Evolutionary conservation across 2,888 invertebrate genomes (phyloP), one percentile per base, ranked within the genome.

Genomic region (Phaedon cochleariae): DNA sequence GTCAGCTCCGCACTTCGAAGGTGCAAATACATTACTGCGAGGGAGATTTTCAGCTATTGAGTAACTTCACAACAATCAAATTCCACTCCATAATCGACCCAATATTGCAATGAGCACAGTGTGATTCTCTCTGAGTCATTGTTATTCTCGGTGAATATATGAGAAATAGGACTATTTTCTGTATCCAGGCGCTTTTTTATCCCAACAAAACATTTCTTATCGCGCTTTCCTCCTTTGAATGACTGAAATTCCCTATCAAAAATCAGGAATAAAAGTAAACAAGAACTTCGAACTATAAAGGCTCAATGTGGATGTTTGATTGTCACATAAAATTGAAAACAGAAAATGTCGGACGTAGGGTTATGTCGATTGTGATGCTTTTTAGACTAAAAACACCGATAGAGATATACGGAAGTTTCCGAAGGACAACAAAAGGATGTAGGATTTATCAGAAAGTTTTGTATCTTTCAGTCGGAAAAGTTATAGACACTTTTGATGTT

Each of bases 281-380:
- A 63, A 57, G 46, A 58, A 63, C 51, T 63, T 15, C 52, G 29
- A 29, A 52, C 37, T 26, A 51, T 58, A 57, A 63, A 63, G 41
- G 62, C 41, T 58, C 58, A 63, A 63, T 58, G 54, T 20, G 51
- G 49, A 22, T 45, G 52, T 63, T 57, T 63, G 62, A 63, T 63
- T 63, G 62, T 52, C 55, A 58, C 58, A 57, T 58, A 63, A 63
- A 41, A 57, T 58, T 29, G 62, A 63, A 37, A 49, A 52, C 45
- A 63, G 51, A 55, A 62, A 63, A 45, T 53, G 52, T 46, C 46
- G 15, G 41, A 52, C 60, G 26, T 51, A 26, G 54, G 61, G 45
- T 61, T 57, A 57, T 57, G 57, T 57, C n/a, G 21, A 18, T 45
- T 45, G 21, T 45, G 45, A 57, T 26, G 45, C 29, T 17, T 46